Percentiles rank a stretch among this genome's conserved stretches.
Conservation (phyloP, 92 coral and sea anemone genomes). For the Porites cylindrica region DNA sequence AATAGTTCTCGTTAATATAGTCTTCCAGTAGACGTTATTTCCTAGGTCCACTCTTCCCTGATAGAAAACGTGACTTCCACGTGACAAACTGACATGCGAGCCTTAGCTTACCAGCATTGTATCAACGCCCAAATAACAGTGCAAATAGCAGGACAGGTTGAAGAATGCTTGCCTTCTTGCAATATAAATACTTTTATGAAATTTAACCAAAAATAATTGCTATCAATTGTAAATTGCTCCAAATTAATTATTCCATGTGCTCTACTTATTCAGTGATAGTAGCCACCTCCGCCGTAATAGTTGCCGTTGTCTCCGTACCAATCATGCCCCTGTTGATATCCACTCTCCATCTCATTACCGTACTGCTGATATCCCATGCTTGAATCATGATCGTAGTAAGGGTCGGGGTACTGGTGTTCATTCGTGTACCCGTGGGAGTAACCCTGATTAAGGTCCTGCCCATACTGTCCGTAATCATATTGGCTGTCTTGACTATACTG, state of each 20-base stretch:
- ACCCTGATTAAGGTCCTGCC: slow-evolving; percentile 67
- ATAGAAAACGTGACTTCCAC: not conserved
- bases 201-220: not conserved
- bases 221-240: slow-evolving; percentile 11
- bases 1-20: not conserved
- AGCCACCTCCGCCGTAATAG: slow-evolving; percentile 30
- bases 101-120: too few species aligned
- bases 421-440: slow-evolving; percentile 53
- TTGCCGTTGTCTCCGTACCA: slow-evolving; percentile 34
- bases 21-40: not conserved
- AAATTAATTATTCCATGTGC: not conserved
- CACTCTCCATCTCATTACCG: slow-evolving; percentile 15
- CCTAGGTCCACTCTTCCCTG: not conserved
- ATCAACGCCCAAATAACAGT: not conserved
- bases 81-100: not conserved
- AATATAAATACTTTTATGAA: not conserved
- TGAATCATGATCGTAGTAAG: slow-evolving; percentile 34
- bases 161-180: not conserved
- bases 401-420: slow-evolving; percentile 72
- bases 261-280: slow-evolving; percentile 21
- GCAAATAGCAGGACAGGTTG: not conserved
- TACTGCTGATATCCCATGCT: slow-evolving; percentile 39
- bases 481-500: slow-evolving; percentile 80
- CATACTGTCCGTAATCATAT: slow-evolving; percentile 69
- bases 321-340: slow-evolving; percentile 34